A percentile compares a stretch with the other conserved stretches of the same genome.
Evolutionary conservation across 2,888 invertebrate genomes (phyloP).

Genomic region (Sesia apiformis): DNA sequence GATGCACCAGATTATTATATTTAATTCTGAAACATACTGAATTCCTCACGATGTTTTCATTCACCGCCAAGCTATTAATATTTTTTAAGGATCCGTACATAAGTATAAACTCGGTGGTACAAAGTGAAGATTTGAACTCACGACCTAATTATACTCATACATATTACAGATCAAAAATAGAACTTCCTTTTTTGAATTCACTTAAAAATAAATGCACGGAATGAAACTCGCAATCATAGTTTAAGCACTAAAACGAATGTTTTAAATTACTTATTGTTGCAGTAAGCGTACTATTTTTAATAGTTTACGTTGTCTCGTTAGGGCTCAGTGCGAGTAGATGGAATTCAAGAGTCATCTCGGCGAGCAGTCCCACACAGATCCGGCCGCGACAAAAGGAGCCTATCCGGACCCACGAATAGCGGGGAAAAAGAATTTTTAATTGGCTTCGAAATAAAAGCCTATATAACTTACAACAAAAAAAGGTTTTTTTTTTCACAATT

Average conservation of each 20-base stretch:
- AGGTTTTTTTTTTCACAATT: neutral
- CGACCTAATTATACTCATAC: too few relatives aligned
- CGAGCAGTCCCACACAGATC: conserved; percentile 40
- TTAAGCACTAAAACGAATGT: neutral
- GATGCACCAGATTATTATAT: too few relatives aligned
- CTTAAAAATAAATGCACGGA: neutral
- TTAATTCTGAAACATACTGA: too few relatives aligned
- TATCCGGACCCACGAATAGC: conserved; percentile 34
- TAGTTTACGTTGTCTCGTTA: conserved; percentile 35
- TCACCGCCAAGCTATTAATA: too few relatives aligned
- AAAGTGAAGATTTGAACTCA: too few relatives aligned
- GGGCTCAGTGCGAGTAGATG: conserved; percentile 37
- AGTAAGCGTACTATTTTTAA: neutral
- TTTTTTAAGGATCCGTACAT: too few relatives aligned
- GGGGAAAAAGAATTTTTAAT: conserved; percentile 59
- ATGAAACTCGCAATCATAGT: too few relatives aligned
- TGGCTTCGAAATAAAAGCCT: conserved; percentile 54
- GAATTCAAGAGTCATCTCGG: conserved; percentile 54
- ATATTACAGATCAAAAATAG: neutral
- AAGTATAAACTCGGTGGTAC: too few relatives aligned
- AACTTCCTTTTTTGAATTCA: neutral
- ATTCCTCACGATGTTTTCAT: too few relatives aligned
- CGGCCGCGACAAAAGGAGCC: conserved; percentile 51
- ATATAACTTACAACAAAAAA: conserved; percentile 37
- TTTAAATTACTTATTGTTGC: neutral